Percentiles rank a stretch among this genome's conserved stretches.
These are phyloP conservation scores for Syrista parreyssii DNA, from an alignment of 2,888 invertebrate species.

Conservation along the genomic window DNA sequence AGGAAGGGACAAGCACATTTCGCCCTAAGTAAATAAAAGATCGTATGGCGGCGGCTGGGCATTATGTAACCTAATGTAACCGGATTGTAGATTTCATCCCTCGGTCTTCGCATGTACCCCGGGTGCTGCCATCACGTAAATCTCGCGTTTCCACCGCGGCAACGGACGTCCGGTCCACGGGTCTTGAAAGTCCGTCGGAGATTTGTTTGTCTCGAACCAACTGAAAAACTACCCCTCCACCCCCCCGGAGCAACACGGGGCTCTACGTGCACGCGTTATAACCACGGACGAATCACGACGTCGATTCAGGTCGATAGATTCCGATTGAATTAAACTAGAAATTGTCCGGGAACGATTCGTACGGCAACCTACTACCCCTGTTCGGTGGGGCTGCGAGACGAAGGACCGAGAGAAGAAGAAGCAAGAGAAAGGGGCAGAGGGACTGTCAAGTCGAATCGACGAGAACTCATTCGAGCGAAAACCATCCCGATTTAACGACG, in stretches of 20 bases:
- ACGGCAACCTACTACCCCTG: too few species aligned
- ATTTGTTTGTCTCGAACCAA: conserved; percentile 2
- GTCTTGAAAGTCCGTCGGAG: conserved; percentile 23
- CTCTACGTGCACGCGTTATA: too few species aligned
- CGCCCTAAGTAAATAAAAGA: conserved; percentile 45
- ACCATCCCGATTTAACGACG: too few species aligned
- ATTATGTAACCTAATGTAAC: conserved; percentile 50
- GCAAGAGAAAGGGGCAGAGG: background rate
- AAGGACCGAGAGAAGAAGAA: conserved; percentile 5
- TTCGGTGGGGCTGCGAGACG: background rate
- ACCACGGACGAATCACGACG: too few species aligned
- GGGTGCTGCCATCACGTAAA: conserved; percentile 8
- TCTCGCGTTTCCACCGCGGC: conserved; percentile 22
- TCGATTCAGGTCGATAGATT: too few species aligned
- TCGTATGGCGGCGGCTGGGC: conserved; percentile 23
- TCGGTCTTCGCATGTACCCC: background rate
- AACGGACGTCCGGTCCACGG: conserved; percentile 34
- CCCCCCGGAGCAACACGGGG: too few species aligned
- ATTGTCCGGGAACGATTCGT: too few species aligned
- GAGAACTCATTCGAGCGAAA: too few species aligned
- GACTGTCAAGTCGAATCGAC: too few species aligned
- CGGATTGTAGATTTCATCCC: conserved; percentile 38
- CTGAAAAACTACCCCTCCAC: background rate
- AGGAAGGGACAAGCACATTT: conserved; percentile 35
- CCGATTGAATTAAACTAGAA: too few species aligned